These are phyloP conservation scores for Selene dorsalis DNA, from an alignment of 2,797 vertebrate species.

Conservation along the genomic window DNA sequence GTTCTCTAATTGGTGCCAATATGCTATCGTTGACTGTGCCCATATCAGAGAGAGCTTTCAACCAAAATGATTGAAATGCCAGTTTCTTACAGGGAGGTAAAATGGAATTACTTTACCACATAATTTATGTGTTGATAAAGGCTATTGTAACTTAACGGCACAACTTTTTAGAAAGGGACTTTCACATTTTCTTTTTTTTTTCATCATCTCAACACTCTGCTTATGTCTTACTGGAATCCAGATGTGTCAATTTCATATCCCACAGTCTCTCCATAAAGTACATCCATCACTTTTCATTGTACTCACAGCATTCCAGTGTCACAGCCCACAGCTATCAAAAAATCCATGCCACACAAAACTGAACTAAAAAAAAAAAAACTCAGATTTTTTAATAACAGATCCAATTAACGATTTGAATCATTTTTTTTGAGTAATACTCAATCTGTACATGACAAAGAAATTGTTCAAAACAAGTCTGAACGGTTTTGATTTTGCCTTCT, in stretches of 20 bases:
- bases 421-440: no score
- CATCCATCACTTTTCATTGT: constrained; percentile 43
- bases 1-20: constrained; percentile 5
- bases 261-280: constrained; percentile 32
- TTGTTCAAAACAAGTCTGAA: no score
- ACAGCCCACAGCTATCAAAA: constrained; percentile 31
- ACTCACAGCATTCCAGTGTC: constrained; percentile 10
- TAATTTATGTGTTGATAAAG: constrained; percentile 1
- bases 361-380: no score
- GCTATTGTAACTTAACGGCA: neutral
- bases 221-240: neutral
- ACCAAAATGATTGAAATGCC: neutral
- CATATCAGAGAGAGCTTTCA: neutral
- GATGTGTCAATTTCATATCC: constrained; percentile 43
- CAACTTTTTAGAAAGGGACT: neutral
- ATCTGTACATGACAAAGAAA: no score
- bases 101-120: neutral
- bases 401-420: no score
- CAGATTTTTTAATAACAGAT: no score
- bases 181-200: neutral
- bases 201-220: constrained; percentile 13
- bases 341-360: constrained; percentile 7
- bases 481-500: no score
- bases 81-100: neutral
- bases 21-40: neutral